phyloP scores from a whole-genome alignment of 1,140 invertebrate genomes.

The Epicauta chinensis region DNA sequence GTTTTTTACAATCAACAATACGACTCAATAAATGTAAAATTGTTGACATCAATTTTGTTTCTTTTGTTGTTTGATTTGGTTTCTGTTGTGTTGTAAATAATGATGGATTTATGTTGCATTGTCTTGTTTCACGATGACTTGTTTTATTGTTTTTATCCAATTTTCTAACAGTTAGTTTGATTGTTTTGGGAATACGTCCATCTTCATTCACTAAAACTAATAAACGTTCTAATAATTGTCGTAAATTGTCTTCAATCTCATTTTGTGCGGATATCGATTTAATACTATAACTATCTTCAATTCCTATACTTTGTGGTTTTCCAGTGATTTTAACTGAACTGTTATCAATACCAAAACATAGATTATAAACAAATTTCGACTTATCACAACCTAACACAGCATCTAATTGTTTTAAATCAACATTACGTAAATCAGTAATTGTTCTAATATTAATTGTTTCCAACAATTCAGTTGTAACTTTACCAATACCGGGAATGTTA shows the following conservation, averaged over 20 bases:
- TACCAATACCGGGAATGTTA: constrained; percentile 66
- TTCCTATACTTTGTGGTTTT: constrained; percentile 61
- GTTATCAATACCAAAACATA: constrained; percentile 65
- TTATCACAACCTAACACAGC: constrained; percentile 59
- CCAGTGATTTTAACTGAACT: constrained; percentile 61
- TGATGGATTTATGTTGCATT: constrained; percentile 60
- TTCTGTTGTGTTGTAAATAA: constrained; percentile 52
- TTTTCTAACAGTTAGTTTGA: constrained; percentile 67
- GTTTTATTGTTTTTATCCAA: constrained; percentile 51
- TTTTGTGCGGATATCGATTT: constrained; percentile 59
- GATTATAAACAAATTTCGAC: constrained; percentile 57
- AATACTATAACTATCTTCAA: constrained; percentile 57
- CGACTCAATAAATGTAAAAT: constrained; percentile 70
- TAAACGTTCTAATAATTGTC: constrained; percentile 58
- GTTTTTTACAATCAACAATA: constrained; percentile 61
- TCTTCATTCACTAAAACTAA: constrained; percentile 65
- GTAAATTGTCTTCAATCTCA: constrained; percentile 63
- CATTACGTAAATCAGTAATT: constrained; percentile 59
- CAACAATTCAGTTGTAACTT: constrained; percentile 57
- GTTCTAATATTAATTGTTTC: constrained; percentile 56
- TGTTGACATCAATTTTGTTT: constrained; percentile 59
- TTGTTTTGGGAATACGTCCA: constrained; percentile 64
- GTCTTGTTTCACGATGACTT: constrained; percentile 64
- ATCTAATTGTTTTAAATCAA: constrained; percentile 51
- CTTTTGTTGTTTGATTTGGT: constrained; percentile 47